Evolutionary conservation across 2,888 invertebrate species (phyloP), one percentile per base, ranked within the genome.

Genomic region (Acrobasis consociella): DNA sequence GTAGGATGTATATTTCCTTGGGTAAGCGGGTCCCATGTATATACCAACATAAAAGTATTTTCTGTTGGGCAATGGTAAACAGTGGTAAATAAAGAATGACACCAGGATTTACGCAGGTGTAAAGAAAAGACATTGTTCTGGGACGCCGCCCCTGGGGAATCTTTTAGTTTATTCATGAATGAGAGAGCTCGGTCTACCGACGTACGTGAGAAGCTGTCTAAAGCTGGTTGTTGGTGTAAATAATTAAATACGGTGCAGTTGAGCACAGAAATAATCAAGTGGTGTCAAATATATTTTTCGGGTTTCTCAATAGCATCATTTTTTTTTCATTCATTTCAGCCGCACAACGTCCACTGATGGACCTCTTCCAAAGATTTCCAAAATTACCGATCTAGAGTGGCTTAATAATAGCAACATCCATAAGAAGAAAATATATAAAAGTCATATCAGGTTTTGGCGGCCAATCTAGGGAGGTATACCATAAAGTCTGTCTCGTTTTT

Each of bases 41-140:
- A 22, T 51, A 31, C 31, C 31, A 31, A 31, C 31, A 31, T 31
- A 31, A 51, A 22, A 13, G 31, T 52, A 52, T 52, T 31, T 52
- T 39, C 39, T 59, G 64, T 64, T 58, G 64, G 67, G 64, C 62
- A 69, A 76, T 78, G 76, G 78, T 76, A 79, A 78, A 77, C 74
- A 71, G 71, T 68, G 69, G 63, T 81, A 68, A 80, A 80, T 79
- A 77, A 78, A 75, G 72, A 62, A 78, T 77, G 71, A 58, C 66
- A 64, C 67, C 68, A 75, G 71, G 78, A 81, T 81, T 79, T 81
- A 81, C 74, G 76, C 69, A 78, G 78, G 78, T 78, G 79, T 71
- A 79, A 80, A 80, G 80, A 80, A 82, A 83, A 78, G 74, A 78
- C 80, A 78, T 80, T 78, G 81, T 75, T 74, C 73, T 72, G 73